A percentile compares a stretch with the other conserved stretches of the same genome.
These are phyloP conservation scores for Enteromius anoplus DNA, from an alignment of 2,797 vertebrate species.

Conservation along the genomic window DNA sequence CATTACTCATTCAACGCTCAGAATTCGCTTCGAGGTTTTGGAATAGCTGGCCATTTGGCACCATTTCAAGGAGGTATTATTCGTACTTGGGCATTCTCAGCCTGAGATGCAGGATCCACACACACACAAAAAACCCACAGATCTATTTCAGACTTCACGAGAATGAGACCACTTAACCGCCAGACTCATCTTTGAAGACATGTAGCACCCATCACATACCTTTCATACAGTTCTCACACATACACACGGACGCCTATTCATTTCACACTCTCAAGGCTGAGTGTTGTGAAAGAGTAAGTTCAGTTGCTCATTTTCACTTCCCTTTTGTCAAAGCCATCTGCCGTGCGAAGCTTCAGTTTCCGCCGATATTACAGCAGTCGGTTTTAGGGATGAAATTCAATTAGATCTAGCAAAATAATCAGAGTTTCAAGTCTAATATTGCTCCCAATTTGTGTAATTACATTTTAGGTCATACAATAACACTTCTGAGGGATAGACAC, in stretches of 20 bases:
- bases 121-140: slow-evolving; percentile 1
- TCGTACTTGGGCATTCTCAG: slow-evolving; percentile 51
- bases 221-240: slow-evolving; percentile 48
- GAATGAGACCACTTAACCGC: slow-evolving; percentile 57
- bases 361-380: not conserved
- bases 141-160: slow-evolving; percentile 52
- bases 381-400: slow-evolving; percentile 11
- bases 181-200: slow-evolving; percentile 56
- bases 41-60: slow-evolving; percentile 45
- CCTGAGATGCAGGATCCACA: slow-evolving; percentile 48
- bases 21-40: slow-evolving; percentile 36
- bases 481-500: slow-evolving; percentile 44
- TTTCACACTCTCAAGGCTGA: slow-evolving; percentile 46
- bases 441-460: slow-evolving; percentile 30
- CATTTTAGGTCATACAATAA: slow-evolving; percentile 23
- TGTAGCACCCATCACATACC: slow-evolving; percentile 50
- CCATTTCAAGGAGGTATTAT: slow-evolving; percentile 42
- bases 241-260: slow-evolving; percentile 31
- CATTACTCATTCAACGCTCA: slow-evolving; percentile 43
- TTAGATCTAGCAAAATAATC: slow-evolving; percentile 44
- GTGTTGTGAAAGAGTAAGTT: slow-evolving; percentile 36
- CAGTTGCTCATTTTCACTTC: slow-evolving; percentile 46
- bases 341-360: not conserved
- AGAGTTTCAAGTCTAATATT: slow-evolving; percentile 4
- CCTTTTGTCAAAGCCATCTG: slow-evolving; percentile 27